A percentile compares a stretch with the other conserved stretches of the same genome.
Conservation (phyloP, 2,797 vertebrate genomes). For the Megaceryle alcyon region DNA sequence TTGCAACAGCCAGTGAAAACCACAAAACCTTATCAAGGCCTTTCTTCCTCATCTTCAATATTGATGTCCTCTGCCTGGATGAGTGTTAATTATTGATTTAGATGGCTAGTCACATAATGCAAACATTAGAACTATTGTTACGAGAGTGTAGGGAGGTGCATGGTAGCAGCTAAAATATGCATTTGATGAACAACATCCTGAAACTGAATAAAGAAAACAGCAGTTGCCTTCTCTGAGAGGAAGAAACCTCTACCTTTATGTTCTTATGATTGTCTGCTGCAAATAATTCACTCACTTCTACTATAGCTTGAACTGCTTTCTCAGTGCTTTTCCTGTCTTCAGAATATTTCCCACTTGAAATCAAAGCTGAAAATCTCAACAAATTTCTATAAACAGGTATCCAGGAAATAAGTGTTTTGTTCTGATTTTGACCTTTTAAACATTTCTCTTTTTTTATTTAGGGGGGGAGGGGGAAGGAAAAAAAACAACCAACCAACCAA, state of each 20-base stretch:
- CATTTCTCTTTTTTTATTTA: not conserved
- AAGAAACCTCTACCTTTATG: not conserved
- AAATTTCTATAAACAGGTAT: not conserved
- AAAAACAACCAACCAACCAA: not conserved
- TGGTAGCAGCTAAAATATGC: not conserved
- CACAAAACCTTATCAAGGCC: not conserved
- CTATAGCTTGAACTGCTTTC: not conserved
- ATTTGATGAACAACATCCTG: not conserved
- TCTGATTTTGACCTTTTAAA: not conserved
- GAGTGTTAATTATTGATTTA: not conserved
- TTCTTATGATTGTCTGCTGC: not conserved
- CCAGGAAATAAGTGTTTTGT: not conserved
- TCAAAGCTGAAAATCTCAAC: not conserved
- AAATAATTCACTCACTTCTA: not conserved
- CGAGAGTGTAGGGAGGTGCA: not conserved
- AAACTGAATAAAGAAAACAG: slow-evolving; percentile 8
- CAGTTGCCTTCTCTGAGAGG: not conserved
- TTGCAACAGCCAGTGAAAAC: not conserved
- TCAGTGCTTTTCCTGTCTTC: not conserved
- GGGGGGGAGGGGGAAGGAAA: too few species aligned
- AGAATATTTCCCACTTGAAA: not conserved
- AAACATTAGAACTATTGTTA: not conserved
- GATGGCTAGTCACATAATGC: not conserved
- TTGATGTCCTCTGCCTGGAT: not conserved
- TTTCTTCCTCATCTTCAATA: not conserved